Conservation (phyloP, 2,113 vertebrate genomes). For the Noctilio leporinus region DNA sequence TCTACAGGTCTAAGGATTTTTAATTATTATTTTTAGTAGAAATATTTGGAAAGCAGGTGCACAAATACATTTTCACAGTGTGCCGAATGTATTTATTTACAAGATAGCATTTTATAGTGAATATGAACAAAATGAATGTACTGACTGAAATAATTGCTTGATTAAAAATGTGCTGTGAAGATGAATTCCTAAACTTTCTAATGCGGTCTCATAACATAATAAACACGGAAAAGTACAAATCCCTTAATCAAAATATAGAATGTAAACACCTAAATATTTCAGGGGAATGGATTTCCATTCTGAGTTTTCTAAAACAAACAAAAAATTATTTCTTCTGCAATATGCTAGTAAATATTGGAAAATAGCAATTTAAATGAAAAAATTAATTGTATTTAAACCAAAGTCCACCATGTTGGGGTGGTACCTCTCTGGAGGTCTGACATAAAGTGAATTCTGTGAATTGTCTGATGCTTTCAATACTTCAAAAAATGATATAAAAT, state of each 20-base stretch:
- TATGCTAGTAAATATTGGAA: conserved; percentile 31
- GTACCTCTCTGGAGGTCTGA: conserved; percentile 3
- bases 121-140: conserved; percentile 81
- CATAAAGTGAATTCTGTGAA: conserved; percentile 44
- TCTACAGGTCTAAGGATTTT: conserved; percentile 76
- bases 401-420: conserved; percentile 13
- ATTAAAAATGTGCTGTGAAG: conserved; percentile 82
- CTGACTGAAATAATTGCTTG: conserved; percentile 81
- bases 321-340: conserved; percentile 39
- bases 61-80: conserved; percentile 87
- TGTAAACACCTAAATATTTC: conserved; percentile 75
- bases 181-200: conserved; percentile 78
- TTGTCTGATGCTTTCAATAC: conserved; percentile 51
- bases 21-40: conserved; percentile 76
- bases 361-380: conserved; percentile 56
- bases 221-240: conserved; percentile 76
- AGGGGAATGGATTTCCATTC: conserved; percentile 64
- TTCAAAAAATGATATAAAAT: conserved; percentile 43
- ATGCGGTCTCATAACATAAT: conserved; percentile 73
- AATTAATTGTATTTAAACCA: conserved; percentile 29
- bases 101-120: conserved; percentile 84
- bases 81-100: conserved; percentile 84
- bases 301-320: conserved; percentile 59
- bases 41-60: conserved; percentile 83
- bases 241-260: conserved; percentile 75